phyloP scores from a whole-genome alignment of 2,888 invertebrate genomes.

The Diogma glabrata region DNA sequence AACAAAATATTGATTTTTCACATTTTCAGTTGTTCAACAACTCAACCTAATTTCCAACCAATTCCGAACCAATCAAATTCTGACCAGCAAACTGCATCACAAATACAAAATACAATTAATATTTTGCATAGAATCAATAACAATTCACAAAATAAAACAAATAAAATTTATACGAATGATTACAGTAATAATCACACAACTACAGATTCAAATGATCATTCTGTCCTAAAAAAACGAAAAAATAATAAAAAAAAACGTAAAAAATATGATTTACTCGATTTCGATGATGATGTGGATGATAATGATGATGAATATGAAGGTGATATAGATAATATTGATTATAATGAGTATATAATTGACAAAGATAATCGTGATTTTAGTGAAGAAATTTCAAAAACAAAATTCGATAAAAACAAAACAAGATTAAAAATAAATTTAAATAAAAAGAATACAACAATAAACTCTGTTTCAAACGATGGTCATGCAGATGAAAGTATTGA shows the following conservation, averaged over 20 bases:
- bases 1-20: background rate
- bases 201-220: constrained; percentile 24
- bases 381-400: no score
- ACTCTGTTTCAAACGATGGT: no score
- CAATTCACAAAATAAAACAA: constrained; percentile 16
- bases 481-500: background rate
- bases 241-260: constrained; percentile 22
- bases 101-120: background rate
- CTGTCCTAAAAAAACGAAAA: constrained; percentile 25
- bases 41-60: constrained; percentile 12
- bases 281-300: constrained; percentile 23
- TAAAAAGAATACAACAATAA: no score
- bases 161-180: constrained; percentile 4
- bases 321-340: constrained; percentile 16
- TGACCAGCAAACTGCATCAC: background rate
- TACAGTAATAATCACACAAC: constrained; percentile 7
- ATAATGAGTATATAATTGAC: background rate
- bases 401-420: no score
- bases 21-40: constrained; percentile 8
- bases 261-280: constrained; percentile 23
- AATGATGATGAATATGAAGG: constrained; percentile 19
- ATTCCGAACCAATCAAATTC: background rate
- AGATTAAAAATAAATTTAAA: no score
- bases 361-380: background rate
- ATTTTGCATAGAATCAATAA: constrained; percentile 6